Evolutionary conservation across 2,113 vertebrate species (phyloP).

Genomic region (Corydoras maculifer): DNA sequence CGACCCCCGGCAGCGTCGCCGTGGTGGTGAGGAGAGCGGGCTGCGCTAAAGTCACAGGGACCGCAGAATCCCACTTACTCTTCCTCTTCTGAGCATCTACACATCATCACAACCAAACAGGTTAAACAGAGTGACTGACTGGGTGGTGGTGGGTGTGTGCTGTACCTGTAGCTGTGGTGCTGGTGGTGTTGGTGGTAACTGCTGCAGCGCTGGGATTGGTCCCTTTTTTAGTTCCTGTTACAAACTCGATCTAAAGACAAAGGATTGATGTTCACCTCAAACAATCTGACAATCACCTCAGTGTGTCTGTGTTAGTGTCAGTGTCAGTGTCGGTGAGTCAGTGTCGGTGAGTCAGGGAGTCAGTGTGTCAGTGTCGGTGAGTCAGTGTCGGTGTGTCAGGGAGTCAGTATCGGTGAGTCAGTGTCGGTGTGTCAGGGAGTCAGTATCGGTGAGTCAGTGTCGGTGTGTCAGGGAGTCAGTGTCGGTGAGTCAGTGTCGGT

Average conservation of each 20-base stretch:
- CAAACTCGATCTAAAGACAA: slow-evolving; percentile 85
- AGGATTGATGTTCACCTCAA: neutral
- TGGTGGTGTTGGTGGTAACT: slow-evolving; percentile 75
- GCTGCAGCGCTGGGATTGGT: slow-evolving; percentile 77
- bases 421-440: neutral
- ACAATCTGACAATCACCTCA: neutral
- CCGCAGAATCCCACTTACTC: slow-evolving; percentile 98
- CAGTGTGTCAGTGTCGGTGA: neutral
- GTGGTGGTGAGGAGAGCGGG: slow-evolving; percentile 90
- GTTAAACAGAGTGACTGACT: too few species aligned
- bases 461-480: neutral
- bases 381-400: neutral
- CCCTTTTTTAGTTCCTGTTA: slow-evolving; percentile 94
- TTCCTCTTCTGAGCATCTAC: slow-evolving; percentile 94
- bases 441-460: neutral
- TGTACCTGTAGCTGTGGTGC: slow-evolving; percentile 82
- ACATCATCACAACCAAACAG: neutral
- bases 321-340: too few species aligned
- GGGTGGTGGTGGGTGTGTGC: too few species aligned
- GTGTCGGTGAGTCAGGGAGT: too few species aligned
- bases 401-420: too few species aligned
- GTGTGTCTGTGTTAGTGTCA: too few species aligned
- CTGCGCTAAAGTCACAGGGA: slow-evolving; percentile 89
- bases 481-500: neutral
- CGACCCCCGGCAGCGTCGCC: slow-evolving; percentile 83